A percentile compares a stretch with the other conserved stretches of the same genome.
phyloP scores from a whole-genome alignment of 1,140 invertebrate genomes.

The Pantala flavescens region DNA sequence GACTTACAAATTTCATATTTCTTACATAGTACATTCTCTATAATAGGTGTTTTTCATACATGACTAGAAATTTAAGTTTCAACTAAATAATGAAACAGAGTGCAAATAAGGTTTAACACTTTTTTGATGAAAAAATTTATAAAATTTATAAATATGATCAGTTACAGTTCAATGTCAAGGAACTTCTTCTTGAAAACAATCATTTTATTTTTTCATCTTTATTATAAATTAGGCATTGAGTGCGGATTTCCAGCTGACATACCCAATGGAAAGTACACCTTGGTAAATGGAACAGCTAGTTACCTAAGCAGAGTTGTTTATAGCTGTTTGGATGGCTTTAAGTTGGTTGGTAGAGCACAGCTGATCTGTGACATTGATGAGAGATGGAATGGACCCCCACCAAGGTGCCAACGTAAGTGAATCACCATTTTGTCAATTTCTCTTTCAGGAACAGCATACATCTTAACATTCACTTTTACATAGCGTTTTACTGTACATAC shows the following conservation, averaged over 20 bases:
- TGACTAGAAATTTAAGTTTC: no score
- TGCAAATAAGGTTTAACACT: no score
- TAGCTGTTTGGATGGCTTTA: slow-evolving; percentile 68
- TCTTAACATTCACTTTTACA: not conserved
- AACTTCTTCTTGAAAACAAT: no score
- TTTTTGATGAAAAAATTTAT: no score
- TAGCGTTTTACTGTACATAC: not conserved
- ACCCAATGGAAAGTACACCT: slow-evolving; percentile 63
- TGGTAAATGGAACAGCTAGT: slow-evolving; percentile 72
- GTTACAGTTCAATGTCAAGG: no score
- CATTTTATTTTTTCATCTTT: no score
- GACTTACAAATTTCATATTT: no score
- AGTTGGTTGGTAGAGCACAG: slow-evolving; percentile 67
- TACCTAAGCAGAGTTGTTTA: slow-evolving; percentile 80
- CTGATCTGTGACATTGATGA: slow-evolving; percentile 86
- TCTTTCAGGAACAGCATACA: not conserved
- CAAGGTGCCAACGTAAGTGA: slow-evolving; percentile 66
- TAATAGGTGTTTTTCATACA: no score
- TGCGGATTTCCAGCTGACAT: slow-evolving; percentile 83
- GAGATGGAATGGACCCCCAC: slow-evolving; percentile 87
- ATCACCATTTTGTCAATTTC: not conserved
- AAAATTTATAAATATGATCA: no score
- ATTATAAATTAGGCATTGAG: slow-evolving; percentile 55
- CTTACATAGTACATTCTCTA: no score
- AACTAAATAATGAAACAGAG: no score